Conservation (phyloP, 2,797 vertebrate species). For the Melanotaenia boesemani region DNA sequence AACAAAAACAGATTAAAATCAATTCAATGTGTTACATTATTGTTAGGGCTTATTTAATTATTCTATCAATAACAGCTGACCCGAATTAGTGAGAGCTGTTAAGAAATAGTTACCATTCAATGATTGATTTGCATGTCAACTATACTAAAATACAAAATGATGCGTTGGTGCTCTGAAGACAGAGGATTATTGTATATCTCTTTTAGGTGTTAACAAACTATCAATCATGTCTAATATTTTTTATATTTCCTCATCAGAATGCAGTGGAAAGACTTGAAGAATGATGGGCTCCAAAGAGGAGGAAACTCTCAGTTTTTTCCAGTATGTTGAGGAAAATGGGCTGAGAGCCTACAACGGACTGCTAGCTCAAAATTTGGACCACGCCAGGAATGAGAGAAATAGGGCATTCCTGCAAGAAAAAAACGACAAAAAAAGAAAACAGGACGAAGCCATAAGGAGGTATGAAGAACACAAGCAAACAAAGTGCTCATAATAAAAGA, state of each 20-base stretch:
- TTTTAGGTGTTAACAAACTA: neutral
- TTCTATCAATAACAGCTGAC: conserved; percentile 38
- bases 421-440: conserved; percentile 95
- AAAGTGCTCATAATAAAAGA: neutral
- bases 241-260: conserved; percentile 79
- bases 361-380: conserved; percentile 94
- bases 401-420: conserved; percentile 95
- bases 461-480: conserved; percentile 65
- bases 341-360: conserved; percentile 94
- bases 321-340: conserved; percentile 97
- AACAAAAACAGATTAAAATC: conserved; percentile 31
- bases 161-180: neutral
- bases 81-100: conserved; percentile 40
- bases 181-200: neutral
- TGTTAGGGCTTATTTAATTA: conserved; percentile 26
- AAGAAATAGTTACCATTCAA: conserved; percentile 6
- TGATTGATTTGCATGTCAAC: conserved; percentile 20
- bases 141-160: neutral
- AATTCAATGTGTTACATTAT: conserved; percentile 5
- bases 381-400: conserved; percentile 96
- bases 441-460: conserved; percentile 99
- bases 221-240: conserved; percentile 16
- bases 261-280: conserved; percentile 88
- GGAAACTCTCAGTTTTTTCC: conserved; percentile 94
- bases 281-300: conserved; percentile 96